Evolutionary conservation across 2,797 vertebrate genomes (phyloP).

Genomic region (Microctenopoma steveboyesi): DNA sequence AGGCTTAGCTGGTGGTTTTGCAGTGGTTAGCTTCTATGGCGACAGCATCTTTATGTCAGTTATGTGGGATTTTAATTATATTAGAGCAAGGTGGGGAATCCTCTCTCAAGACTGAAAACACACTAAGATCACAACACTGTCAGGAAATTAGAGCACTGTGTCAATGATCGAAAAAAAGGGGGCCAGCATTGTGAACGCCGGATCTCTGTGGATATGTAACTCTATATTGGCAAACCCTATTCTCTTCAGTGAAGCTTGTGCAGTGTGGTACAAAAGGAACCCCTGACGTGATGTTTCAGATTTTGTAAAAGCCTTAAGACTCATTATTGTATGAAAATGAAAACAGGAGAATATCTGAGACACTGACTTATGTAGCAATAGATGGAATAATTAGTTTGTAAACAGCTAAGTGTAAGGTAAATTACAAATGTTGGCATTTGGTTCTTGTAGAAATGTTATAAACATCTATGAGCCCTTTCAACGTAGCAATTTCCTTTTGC

Average conservation of each 20-base stretch:
- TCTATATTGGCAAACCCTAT: slow-evolving; percentile 43
- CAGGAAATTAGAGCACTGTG: slow-evolving; percentile 51
- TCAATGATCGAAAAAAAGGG: slow-evolving; percentile 43
- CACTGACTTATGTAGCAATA: slow-evolving; percentile 1
- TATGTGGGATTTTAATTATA: slow-evolving; percentile 39
- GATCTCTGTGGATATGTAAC: slow-evolving; percentile 52
- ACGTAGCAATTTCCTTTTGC: slow-evolving; percentile 8
- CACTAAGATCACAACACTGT: slow-evolving; percentile 23
- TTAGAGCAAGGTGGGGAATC: slow-evolving; percentile 11
- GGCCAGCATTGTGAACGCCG: slow-evolving; percentile 19
- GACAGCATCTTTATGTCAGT: slow-evolving; percentile 27
- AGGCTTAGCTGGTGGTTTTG: slow-evolving; percentile 41
- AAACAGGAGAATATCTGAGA: neutral
- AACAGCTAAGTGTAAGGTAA: slow-evolving; percentile 17
- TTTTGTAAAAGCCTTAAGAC: slow-evolving; percentile 22
- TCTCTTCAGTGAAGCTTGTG: slow-evolving; percentile 25
- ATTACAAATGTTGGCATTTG: neutral
- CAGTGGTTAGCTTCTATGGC: slow-evolving; percentile 39
- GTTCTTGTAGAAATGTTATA: neutral
- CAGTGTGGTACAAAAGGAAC: slow-evolving; percentile 20
- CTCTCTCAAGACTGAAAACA: slow-evolving; percentile 18
- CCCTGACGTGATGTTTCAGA: slow-evolving; percentile 10
- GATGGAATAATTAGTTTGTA: slow-evolving; percentile 9
- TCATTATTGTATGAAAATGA: neutral
- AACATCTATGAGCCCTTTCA: slow-evolving; percentile 15